phyloP scores from a whole-genome alignment of 2,113 vertebrate genomes.

The Misgurnus anguillicaudatus region DNA sequence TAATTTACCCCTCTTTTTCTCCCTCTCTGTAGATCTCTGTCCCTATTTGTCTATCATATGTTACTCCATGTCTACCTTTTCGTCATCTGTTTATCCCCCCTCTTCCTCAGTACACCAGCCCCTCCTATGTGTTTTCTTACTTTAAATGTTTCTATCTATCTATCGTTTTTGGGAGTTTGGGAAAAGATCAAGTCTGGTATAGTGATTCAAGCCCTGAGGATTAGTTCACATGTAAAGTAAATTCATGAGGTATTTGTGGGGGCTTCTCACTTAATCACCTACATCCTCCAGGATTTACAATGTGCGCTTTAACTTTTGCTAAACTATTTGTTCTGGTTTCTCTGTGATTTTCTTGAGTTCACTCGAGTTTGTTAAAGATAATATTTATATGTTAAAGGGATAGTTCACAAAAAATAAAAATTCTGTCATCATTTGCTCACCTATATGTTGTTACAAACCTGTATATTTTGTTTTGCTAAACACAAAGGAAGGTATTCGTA shows the following conservation, averaged over 20 bases:
- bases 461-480: too few species aligned
- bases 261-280: slow-evolving; percentile 3
- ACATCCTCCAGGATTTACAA: not conserved
- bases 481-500: too few species aligned
- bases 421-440: too few species aligned
- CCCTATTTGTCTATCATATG: not conserved
- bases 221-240: slow-evolving; percentile 20
- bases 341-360: not conserved
- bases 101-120: too few species aligned
- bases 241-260: slow-evolving; percentile 10
- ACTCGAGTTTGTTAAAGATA: not conserved
- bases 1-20: not conserved
- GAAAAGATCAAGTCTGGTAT: not conserved
- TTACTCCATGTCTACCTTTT: not conserved
- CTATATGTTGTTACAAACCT: too few species aligned
- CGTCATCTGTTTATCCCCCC: too few species aligned
- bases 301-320: not conserved
- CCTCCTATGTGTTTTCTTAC: too few species aligned
- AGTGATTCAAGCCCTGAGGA: slow-evolving; percentile 16
- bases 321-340: not conserved
- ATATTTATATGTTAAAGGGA: not conserved
- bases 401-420: too few species aligned
- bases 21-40: not conserved
- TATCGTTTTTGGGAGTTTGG: not conserved
- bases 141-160: not conserved